Evolutionary conservation across 2,888 invertebrate species (phyloP).

Genomic region (Drosophila histrio): DNA sequence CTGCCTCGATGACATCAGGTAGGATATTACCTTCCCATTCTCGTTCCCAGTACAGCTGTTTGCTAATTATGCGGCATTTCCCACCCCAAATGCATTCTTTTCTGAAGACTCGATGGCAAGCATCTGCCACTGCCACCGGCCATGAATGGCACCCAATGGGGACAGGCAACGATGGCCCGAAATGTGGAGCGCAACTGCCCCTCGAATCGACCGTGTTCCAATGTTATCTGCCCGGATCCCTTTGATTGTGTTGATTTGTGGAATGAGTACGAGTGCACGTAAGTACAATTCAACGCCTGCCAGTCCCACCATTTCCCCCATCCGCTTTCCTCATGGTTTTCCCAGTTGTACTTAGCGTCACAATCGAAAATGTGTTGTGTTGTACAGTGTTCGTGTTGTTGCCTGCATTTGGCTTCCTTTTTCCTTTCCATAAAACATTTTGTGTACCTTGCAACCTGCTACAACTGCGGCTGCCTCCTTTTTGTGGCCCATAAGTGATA

Average conservation of each 20-base stretch:
- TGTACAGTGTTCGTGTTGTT: neutral
- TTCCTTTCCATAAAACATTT: neutral
- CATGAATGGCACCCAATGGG: conserved; percentile 97
- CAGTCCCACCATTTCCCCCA: neutral
- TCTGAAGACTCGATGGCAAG: conserved; percentile 93
- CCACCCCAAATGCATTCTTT: conserved; percentile 8
- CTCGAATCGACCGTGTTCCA: conserved; percentile 97
- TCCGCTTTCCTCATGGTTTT: too few species aligned
- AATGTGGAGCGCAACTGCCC: conserved; percentile 96
- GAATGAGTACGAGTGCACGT: conserved; percentile 99
- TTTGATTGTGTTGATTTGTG: conserved; percentile 98
- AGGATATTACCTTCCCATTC: conserved; percentile 20
- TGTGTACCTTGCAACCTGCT: neutral
- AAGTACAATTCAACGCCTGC: conserved; percentile 85
- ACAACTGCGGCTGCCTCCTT: conserved; percentile 1
- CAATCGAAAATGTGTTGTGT: neutral
- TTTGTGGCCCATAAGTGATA: neutral
- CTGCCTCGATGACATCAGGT: conserved; percentile 87
- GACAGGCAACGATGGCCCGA: conserved; percentile 96
- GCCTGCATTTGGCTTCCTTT: neutral
- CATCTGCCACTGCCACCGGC: conserved; percentile 96
- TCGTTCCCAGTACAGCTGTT: neutral
- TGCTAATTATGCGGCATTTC: conserved; percentile 24
- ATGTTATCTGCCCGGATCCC: conserved; percentile 96
- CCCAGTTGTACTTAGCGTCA: neutral